Evolutionary conservation across 2,888 invertebrate genomes (phyloP).

Genomic region (Calliopum simillimum): DNA sequence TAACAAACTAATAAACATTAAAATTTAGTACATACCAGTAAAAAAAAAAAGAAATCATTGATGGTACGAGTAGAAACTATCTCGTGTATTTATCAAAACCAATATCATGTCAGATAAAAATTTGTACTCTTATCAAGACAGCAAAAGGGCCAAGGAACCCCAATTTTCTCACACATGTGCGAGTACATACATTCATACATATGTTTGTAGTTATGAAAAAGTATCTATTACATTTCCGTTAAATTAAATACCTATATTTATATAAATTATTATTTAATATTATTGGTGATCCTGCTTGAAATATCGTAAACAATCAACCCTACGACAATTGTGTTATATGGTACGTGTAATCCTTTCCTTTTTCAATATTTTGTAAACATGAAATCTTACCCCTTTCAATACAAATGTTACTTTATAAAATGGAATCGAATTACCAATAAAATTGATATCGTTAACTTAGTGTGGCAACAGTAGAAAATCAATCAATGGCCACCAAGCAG

Average conservation of each 20-base stretch:
- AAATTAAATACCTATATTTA: constrained; percentile 59
- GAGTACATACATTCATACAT: too few species aligned
- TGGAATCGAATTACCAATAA: constrained; percentile 21
- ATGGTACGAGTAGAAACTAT: too few species aligned
- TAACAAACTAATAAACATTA: background rate
- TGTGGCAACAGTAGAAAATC: constrained; percentile 22
- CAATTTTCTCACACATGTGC: too few species aligned
- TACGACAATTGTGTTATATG: background rate
- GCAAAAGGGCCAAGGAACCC: too few species aligned
- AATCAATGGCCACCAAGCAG: constrained; percentile 33
- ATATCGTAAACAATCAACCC: constrained; percentile 24
- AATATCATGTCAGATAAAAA: too few species aligned
- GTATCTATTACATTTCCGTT: constrained; percentile 46
- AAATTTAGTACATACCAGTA: too few species aligned
- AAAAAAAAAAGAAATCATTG: too few species aligned
- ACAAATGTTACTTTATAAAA: background rate
- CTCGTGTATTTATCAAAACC: too few species aligned
- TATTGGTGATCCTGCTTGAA: constrained; percentile 40
- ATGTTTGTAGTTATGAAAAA: constrained; percentile 1
- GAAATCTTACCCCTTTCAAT: constrained; percentile 8
- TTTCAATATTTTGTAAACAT: constrained; percentile 14
- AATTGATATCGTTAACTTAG: constrained; percentile 1
- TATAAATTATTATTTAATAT: constrained; percentile 60
- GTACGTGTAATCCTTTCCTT: background rate
- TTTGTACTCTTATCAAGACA: background rate